Evolutionary conservation across 2,888 invertebrate species (phyloP).

Genomic region (Temnothorax unifasciatus): DNA sequence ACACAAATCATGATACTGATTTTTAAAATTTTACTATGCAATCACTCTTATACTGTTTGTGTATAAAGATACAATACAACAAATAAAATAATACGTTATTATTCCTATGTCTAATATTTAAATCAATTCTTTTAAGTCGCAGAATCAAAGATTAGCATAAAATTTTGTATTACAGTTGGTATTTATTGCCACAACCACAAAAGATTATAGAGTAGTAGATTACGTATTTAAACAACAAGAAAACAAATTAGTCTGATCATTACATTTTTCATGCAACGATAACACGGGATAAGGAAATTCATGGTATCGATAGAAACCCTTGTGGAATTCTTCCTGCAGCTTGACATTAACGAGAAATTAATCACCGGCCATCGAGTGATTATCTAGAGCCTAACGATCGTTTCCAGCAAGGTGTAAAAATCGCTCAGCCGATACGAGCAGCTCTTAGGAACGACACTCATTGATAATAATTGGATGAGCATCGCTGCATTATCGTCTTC

Average conservation of each 20-base stretch:
- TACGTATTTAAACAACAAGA: not conserved
- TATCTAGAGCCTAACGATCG: constrained; percentile 63
- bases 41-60: not conserved
- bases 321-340: not conserved
- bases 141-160: not conserved
- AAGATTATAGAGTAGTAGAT: not conserved
- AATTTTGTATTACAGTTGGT: not conserved
- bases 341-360: constrained; percentile 48
- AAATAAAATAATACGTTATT: not conserved
- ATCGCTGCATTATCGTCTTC: constrained; percentile 63
- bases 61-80: not conserved
- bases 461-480: constrained; percentile 72
- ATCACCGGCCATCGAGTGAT: constrained; percentile 52
- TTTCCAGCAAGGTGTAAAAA: constrained; percentile 59
- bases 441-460: constrained; percentile 42
- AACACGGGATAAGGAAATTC: not conserved
- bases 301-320: not conserved
- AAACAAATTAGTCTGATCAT: constrained; percentile 18
- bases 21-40: not conserved
- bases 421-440: constrained; percentile 35
- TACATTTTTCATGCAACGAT: not conserved
- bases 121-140: not conserved
- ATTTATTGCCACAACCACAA: not conserved
- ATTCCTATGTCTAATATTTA: not conserved
- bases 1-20: not conserved